Evolutionary conservation across 30 jellyfish, hydroid and myxozoan species (phyloP), one percentile per base, ranked within the genome.

Genomic region (Turritopsis dohrnii): DNA sequence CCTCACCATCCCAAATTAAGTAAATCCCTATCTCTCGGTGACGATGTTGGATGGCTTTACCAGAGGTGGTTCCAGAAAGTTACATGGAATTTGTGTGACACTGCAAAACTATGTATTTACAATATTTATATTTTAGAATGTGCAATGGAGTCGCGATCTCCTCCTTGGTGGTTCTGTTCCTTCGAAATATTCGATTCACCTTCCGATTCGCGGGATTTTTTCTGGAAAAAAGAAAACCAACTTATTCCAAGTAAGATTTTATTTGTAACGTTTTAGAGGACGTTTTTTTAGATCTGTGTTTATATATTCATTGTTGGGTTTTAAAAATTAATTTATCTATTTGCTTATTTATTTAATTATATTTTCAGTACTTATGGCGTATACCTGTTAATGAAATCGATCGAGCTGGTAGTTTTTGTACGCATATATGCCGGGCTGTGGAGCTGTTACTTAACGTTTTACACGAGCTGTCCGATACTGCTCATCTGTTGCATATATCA

Each of bases 371-470:
- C 79, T 76, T 93, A 24, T 93, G 98, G 98, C 87, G 98, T 21
- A 88, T 93, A 23, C 98, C 98, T 0, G 89, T 93, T 52, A 95
- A 93, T 79, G 98, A 93, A 74, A 83, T 93, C 60, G 98, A 93
- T 74, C 96, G 98, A 21, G 92, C 97, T 72, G 98, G 98, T 24
- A 88, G 96, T 65, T 93, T 93, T 72, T 88, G 96, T 54, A 76
- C 96, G 1, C 98, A 93, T 76, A 87, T 88, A n/a, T 85, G 90
- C 88, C 82, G 93, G 65, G 95, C 93, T 19, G 94, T 88, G 7
- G 96, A 88, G 86, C 83, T 93, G 73, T 82, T 93, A 53, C 75
- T 93, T 81, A 87, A 86, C 75, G 96, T 93, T 18, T 88, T 93
- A 22, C 84, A 89, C 19, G 94, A 93, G 65, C 66, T 85, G 13